Conservation (phyloP, 2,888 invertebrate genomes). For the Amiota communis region DNA sequence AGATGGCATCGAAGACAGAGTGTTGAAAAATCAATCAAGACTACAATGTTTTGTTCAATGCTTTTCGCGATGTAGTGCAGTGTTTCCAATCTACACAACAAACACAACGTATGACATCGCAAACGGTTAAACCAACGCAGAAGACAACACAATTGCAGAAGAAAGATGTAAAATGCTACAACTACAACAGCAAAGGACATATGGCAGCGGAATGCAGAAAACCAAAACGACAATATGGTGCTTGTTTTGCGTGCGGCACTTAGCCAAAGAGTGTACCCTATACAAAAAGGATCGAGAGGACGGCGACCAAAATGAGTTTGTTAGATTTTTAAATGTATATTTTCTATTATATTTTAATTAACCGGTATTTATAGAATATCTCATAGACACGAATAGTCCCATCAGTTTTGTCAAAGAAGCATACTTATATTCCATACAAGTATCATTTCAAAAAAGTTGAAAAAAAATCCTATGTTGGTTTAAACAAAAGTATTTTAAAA, state of each 20-base stretch:
- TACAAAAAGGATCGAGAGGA: neutral
- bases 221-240: neutral
- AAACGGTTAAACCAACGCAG: neutral
- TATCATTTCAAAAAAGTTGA: neutral
- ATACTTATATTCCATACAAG: neutral
- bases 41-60: slow-evolving; percentile 3
- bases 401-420: neutral
- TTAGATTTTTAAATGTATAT: neutral
- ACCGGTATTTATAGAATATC: neutral
- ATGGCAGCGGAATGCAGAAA: neutral
- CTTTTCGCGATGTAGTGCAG: neutral
- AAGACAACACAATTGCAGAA: neutral
- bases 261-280: neutral
- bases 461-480: neutral
- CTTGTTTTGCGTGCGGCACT: neutral
- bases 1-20: neutral
- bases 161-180: neutral
- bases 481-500: no score
- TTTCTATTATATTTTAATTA: neutral
- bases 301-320: neutral
- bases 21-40: neutral
- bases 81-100: neutral
- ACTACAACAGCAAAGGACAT: neutral
- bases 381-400: neutral
- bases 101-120: neutral